Evolutionary conservation across 53 echinoderm and acorn worm species (phyloP).

Genomic region (Astropecten irregularis): DNA sequence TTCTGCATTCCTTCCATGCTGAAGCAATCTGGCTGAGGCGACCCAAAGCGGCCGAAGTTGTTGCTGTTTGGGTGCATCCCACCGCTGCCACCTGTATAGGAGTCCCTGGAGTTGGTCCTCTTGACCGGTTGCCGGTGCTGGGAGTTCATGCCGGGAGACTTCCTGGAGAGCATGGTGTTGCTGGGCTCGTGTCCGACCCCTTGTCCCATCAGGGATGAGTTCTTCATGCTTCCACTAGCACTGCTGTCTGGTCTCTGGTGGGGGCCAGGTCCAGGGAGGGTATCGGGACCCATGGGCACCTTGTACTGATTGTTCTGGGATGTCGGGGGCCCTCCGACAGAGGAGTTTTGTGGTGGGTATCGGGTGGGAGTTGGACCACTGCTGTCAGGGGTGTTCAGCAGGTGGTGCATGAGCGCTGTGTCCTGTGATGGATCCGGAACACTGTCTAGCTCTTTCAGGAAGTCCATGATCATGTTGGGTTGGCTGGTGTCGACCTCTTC

Average conservation of each 20-base stretch:
- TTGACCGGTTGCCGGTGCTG: slow-evolving; percentile 26
- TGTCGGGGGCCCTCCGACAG: not conserved
- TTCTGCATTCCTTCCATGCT: slow-evolving; percentile 54
- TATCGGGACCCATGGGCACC: slow-evolving; percentile 44
- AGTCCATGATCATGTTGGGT: slow-evolving; percentile 79
- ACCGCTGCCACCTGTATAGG: slow-evolving; percentile 39
- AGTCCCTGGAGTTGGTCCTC: slow-evolving; percentile 49
- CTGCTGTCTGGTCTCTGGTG: slow-evolving; percentile 54
- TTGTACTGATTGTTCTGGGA: slow-evolving; percentile 51
- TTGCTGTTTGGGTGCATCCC: slow-evolving; percentile 13
- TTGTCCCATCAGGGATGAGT: slow-evolving; percentile 24
- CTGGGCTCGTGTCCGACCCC: slow-evolving; percentile 17
- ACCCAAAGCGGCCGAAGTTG: slow-evolving; percentile 37
- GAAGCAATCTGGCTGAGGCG: slow-evolving; percentile 29
- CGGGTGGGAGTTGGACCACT: slow-evolving; percentile 9
- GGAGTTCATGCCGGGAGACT: slow-evolving; percentile 35
- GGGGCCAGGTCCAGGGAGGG: slow-evolving; percentile 45
- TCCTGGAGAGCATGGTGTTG: slow-evolving; percentile 27
- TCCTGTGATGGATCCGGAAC: slow-evolving; percentile 26
- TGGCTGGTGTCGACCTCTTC: slow-evolving; percentile 83
- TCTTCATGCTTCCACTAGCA: not conserved
- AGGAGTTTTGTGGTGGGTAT: slow-evolving; percentile 27
- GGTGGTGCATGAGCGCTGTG: slow-evolving; percentile 41
- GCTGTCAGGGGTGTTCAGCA: slow-evolving; percentile 31
- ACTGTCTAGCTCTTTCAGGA: slow-evolving; percentile 85